phyloP scores from a whole-genome alignment of 2,797 vertebrate genomes.

The Phyllotis vaccarum region DNA sequence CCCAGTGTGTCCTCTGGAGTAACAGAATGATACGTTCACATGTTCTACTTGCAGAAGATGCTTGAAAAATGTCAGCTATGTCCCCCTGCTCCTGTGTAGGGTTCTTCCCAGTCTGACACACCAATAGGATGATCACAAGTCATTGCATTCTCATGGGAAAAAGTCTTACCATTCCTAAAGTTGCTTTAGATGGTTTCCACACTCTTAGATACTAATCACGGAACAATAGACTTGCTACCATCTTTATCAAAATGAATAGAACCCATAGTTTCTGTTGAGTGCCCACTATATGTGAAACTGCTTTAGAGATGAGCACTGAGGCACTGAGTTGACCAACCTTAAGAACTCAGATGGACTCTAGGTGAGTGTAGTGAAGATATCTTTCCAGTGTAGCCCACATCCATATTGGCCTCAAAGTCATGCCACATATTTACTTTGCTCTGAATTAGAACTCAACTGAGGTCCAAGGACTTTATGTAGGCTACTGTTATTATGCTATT shows the following conservation, averaged over 20 bases:
- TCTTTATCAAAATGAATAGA: constrained; percentile 21
- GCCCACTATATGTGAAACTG: neutral
- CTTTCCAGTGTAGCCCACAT: neutral
- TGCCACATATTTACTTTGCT: constrained; percentile 1
- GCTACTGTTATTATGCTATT: neutral
- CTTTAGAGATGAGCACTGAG: neutral
- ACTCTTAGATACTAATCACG: constrained; percentile 9
- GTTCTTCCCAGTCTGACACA: neutral
- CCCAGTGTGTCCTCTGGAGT: neutral
- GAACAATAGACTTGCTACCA: neutral
- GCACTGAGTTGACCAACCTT: neutral
- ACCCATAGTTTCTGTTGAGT: neutral
- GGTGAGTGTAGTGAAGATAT: neutral
- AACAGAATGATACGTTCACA: constrained; percentile 26
- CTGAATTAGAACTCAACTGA: constrained; percentile 5
- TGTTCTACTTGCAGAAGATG: neutral
- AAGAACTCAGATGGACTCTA: neutral
- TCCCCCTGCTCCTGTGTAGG: neutral
- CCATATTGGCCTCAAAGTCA: neutral
- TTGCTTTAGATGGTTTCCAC: neutral
- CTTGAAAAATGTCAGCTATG: neutral
- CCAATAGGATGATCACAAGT: neutral
- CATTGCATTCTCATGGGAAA: neutral
- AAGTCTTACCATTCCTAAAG: constrained; percentile 36
- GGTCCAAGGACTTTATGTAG: neutral